These are phyloP conservation scores for Eulemur mongoz DNA, from an alignment of 2,797 vertebrate species.

Conservation along the genomic window DNA sequence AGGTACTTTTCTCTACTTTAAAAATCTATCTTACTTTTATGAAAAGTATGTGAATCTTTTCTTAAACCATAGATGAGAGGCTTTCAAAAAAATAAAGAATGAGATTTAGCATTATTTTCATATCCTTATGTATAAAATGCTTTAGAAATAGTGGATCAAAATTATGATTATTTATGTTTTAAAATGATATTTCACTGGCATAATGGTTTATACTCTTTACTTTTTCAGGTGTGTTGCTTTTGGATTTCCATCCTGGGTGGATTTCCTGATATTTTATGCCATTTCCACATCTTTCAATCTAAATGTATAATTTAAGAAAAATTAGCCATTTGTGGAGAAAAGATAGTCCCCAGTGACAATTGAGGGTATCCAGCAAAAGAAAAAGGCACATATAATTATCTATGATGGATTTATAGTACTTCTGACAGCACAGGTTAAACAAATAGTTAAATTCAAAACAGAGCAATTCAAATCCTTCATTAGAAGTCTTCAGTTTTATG, in stretches of 20 bases:
- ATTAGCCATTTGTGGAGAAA: constrained; percentile 58
- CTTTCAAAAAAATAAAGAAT: constrained; percentile 26
- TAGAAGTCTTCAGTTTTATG: constrained; percentile 63
- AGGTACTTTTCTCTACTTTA: background rate
- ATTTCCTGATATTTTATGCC: constrained; percentile 78
- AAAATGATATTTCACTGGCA: constrained; percentile 59
- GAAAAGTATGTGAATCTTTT: background rate
- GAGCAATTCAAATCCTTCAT: constrained; percentile 63
- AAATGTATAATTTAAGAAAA: constrained; percentile 68
- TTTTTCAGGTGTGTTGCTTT: constrained; percentile 80
- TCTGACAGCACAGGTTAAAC: constrained; percentile 82
- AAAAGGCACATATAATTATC: constrained; percentile 58
- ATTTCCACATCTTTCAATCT: constrained; percentile 74
- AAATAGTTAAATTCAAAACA: constrained; percentile 83
- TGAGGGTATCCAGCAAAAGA: constrained; percentile 62
- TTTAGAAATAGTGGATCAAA: background rate
- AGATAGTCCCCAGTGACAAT: constrained; percentile 64
- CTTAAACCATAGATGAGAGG: background rate
- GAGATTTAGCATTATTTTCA: constrained; percentile 14
- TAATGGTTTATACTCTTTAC: constrained; percentile 57
- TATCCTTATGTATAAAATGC: constrained; percentile 22
- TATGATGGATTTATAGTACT: constrained; percentile 79
- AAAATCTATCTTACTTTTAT: background rate
- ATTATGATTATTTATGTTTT: constrained; percentile 68
- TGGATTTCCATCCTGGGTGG: constrained; percentile 77